Percentiles rank a stretch among this genome's conserved stretches.
phyloP scores from a whole-genome alignment of 2,113 vertebrate species.

The Paratilapia polleni region DNA sequence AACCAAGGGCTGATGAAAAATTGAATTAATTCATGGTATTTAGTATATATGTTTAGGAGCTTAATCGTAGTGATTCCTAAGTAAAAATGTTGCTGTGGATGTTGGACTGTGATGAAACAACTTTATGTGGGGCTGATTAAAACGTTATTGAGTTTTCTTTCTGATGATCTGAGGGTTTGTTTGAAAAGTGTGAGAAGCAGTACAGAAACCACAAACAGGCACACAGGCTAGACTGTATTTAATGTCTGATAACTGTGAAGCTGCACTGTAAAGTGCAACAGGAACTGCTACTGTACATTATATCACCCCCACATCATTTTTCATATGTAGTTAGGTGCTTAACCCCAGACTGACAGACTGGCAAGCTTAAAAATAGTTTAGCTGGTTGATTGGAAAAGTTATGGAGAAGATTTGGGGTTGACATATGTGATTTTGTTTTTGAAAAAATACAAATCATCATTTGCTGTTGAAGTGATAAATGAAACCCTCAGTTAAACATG shows the following conservation, averaged over 20 bases:
- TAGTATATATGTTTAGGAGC: neutral
- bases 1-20: no score
- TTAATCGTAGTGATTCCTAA: no score
- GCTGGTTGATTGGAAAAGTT: neutral
- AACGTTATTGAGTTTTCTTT: neutral
- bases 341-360: neutral
- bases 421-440: neutral
- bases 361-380: neutral
- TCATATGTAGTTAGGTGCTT: neutral
- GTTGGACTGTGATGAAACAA: neutral
- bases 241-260: neutral
- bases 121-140: neutral
- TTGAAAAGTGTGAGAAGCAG: neutral
- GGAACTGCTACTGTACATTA: neutral
- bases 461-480: neutral
- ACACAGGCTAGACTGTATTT: neutral
- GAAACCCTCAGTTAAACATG: neutral
- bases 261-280: neutral
- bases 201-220: neutral
- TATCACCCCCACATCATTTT: neutral
- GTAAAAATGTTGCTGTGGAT: neutral
- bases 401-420: neutral
- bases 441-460: neutral
- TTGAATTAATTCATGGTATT: neutral
- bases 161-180: neutral